Percentiles rank a stretch among this genome's conserved stretches.
phyloP scores from a whole-genome alignment of 2,888 invertebrate species.

The Trissoscelio sp. region DNA sequence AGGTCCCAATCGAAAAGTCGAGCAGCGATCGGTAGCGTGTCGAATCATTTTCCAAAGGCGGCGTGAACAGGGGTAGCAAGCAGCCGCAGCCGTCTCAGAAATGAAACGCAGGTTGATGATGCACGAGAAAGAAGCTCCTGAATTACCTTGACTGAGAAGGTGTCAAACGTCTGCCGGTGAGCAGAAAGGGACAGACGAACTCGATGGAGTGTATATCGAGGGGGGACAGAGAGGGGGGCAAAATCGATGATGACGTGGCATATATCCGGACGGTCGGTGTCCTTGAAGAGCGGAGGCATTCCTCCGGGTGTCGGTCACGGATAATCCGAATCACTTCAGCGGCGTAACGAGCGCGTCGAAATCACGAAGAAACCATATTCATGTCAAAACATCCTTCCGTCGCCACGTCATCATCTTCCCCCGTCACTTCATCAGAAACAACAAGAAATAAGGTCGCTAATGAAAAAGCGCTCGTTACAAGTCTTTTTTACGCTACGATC shows the following conservation, averaged over 20 bases:
- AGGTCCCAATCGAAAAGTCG: constrained; percentile 63
- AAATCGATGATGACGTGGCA: constrained; percentile 77
- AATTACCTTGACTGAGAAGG: constrained; percentile 47
- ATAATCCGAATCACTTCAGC: constrained; percentile 77
- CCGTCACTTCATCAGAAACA: constrained; percentile 8
- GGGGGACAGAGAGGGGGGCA: no score
- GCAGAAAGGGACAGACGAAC: constrained; percentile 70
- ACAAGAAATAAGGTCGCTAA: constrained; percentile 47
- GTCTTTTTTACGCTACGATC: constrained; percentile 52
- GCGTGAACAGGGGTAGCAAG: constrained; percentile 65
- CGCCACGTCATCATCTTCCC: constrained; percentile 52
- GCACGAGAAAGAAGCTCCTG: constrained; percentile 60
- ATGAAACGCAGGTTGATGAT: constrained; percentile 62
- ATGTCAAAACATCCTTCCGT: constrained; percentile 77
- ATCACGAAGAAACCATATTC: constrained; percentile 80
- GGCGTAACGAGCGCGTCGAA: constrained; percentile 81
- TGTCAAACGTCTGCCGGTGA: constrained; percentile 37
- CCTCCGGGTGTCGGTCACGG: constrained; percentile 81
- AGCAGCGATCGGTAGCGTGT: constrained; percentile 65
- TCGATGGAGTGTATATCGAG: no score
- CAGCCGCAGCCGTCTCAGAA: constrained; percentile 58
- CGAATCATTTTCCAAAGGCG: constrained; percentile 59
- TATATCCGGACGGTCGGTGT: constrained; percentile 75
- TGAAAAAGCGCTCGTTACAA: constrained; percentile 60
- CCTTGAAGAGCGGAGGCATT: constrained; percentile 76